phyloP scores from a whole-genome alignment of 1,140 invertebrate species.

The Schlechtendalia chinensis region DNA sequence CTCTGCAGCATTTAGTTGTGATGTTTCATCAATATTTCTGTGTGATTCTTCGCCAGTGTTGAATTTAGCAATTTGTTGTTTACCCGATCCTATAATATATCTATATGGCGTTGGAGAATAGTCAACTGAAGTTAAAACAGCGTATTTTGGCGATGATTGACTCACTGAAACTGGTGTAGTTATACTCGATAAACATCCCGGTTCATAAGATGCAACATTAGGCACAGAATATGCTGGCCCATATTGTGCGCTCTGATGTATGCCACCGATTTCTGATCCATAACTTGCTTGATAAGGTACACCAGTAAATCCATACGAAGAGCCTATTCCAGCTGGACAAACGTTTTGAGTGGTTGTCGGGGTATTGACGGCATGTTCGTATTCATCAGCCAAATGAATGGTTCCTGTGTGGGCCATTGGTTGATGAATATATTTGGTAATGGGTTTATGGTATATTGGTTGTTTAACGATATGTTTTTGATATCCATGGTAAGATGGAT shows the following conservation, averaged over 20 bases:
- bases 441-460: conserved; percentile 11
- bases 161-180: not conserved
- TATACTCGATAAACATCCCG: not conserved
- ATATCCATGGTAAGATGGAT: conserved; percentile 35
- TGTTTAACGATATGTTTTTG: conserved; percentile 37
- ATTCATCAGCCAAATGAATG: conserved; percentile 35
- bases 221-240: not conserved
- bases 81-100: not conserved
- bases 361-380: conserved; percentile 23
- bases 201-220: not conserved
- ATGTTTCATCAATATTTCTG: not conserved
- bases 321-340: not conserved
- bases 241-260: not conserved
- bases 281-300: not conserved
- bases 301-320: not conserved
- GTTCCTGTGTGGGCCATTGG: conserved; percentile 6
- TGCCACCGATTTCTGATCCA: not conserved
- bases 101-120: not conserved
- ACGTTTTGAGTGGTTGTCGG: not conserved
- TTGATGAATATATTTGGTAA: not conserved
- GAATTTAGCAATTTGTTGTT: not conserved
- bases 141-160: not conserved
- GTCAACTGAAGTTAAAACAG: not conserved
- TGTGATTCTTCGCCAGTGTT: conserved; percentile 7
- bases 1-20: conserved; percentile 7